phyloP scores from a whole-genome alignment of 2,888 invertebrate genomes.

The Coelinius sp. region DNA sequence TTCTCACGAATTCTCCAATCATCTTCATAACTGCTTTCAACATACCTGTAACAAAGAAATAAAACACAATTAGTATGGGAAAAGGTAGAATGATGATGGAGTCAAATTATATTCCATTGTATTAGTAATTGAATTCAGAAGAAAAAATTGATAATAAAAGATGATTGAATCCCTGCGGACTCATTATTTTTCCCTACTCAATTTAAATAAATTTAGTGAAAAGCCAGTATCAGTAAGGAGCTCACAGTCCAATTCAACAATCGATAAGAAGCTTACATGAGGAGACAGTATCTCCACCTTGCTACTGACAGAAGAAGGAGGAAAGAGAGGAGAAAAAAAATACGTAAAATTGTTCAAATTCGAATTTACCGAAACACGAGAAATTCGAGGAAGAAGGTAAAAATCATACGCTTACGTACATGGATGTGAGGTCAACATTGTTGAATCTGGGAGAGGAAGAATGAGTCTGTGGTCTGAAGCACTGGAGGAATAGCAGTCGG shows the following conservation, averaged over 20 bases:
- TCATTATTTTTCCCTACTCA: no score
- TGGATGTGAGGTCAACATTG: neutral
- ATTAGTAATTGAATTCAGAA: no score
- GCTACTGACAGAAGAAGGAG: neutral
- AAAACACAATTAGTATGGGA: no score
- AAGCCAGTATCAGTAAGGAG: neutral
- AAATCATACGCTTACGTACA: neutral
- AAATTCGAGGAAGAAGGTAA: neutral
- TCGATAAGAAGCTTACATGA: neutral
- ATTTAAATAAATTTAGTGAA: neutral
- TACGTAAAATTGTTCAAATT: neutral
- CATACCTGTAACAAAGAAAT: neutral
- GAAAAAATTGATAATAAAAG: no score
- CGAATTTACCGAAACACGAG: neutral
- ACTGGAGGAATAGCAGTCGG: slow-evolving; percentile 10
- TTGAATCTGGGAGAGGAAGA: neutral
- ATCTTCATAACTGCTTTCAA: neutral
- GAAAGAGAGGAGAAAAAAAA: neutral
- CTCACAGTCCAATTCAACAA: neutral
- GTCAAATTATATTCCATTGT: no score
- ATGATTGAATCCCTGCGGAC: no score
- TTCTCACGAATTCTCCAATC: neutral
- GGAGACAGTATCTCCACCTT: neutral
- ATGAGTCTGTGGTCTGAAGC: neutral
- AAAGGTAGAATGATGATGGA: no score